Evolutionary conservation across 2,888 invertebrate genomes (phyloP).

Genomic region (Electrophaes corylata): DNA sequence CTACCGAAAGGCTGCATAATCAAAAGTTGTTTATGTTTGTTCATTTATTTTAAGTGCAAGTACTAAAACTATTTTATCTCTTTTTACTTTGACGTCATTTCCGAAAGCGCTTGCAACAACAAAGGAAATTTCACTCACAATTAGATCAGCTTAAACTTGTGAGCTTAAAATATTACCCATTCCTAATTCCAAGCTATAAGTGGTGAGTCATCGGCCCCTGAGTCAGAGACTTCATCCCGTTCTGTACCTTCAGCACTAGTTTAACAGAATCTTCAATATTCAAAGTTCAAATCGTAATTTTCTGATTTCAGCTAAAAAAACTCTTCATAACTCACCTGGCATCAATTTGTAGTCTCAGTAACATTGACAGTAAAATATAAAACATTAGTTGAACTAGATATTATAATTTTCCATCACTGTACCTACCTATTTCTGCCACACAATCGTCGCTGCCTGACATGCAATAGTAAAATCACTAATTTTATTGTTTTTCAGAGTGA

Average conservation of each 20-base stretch:
- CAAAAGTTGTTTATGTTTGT: neutral
- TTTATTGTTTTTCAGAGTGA: no score
- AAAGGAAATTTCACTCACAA: conserved; percentile 38
- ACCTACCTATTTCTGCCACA: no score
- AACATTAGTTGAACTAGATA: no score
- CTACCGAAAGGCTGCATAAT: neutral
- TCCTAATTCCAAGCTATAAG: conserved; percentile 53
- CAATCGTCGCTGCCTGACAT: no score
- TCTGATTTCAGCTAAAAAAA: neutral
- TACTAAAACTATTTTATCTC: neutral
- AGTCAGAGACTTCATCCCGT: conserved; percentile 65
- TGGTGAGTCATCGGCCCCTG: conserved; percentile 71
- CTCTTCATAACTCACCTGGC: neutral
- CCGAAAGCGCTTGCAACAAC: conserved; percentile 32
- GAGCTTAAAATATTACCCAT: conserved; percentile 54
- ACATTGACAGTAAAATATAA: no score
- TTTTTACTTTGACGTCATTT: conserved; percentile 25
- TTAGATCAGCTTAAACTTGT: conserved; percentile 40
- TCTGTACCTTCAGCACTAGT: conserved; percentile 46
- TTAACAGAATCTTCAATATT: neutral
- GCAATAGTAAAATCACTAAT: neutral
- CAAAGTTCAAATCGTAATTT: neutral
- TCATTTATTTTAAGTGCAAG: neutral
- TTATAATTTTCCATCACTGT: no score
- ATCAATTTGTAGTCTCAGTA: neutral